Evolutionary conservation across 2,113 vertebrate species (phyloP).

Genomic region (Xiphophorus hellerii): DNA sequence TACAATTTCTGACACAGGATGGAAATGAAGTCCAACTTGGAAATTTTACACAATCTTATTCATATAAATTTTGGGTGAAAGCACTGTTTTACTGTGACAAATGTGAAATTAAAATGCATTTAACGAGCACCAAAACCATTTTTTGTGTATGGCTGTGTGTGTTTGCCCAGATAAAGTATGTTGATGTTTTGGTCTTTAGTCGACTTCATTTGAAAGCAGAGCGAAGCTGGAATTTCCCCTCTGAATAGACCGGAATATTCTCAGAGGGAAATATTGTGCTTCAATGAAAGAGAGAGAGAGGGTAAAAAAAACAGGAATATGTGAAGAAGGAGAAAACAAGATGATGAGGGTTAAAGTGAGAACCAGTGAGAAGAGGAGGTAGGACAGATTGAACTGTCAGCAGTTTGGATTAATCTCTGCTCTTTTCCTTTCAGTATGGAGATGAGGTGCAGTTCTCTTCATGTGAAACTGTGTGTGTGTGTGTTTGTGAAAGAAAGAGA

Average conservation of each 20-base stretch:
- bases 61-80: background rate
- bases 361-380: constrained; percentile 40
- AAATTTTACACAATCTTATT: background rate
- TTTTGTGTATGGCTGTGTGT: constrained; percentile 11
- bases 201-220: constrained; percentile 37
- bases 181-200: constrained; percentile 52
- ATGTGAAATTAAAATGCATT: background rate
- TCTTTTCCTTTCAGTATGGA: constrained; percentile 44
- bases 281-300: background rate
- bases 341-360: constrained; percentile 30
- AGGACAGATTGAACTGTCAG: constrained; percentile 59
- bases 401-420: constrained; percentile 51
- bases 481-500: background rate
- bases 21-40: background rate
- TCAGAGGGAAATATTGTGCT: constrained; percentile 5
- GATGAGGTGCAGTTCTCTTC: constrained; percentile 42
- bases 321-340: constrained; percentile 12
- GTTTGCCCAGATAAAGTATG: constrained; percentile 34
- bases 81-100: background rate
- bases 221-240: constrained; percentile 46
- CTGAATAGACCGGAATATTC: constrained; percentile 63
- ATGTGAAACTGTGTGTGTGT: constrained; percentile 13
- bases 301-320: constrained; percentile 4
- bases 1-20: too few relatives aligned
- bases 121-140: background rate